Evolutionary conservation across 2,113 vertebrate species (phyloP), one percentile per base, ranked within the genome.

Genomic region (Coryphaenoides rupestris): DNA sequence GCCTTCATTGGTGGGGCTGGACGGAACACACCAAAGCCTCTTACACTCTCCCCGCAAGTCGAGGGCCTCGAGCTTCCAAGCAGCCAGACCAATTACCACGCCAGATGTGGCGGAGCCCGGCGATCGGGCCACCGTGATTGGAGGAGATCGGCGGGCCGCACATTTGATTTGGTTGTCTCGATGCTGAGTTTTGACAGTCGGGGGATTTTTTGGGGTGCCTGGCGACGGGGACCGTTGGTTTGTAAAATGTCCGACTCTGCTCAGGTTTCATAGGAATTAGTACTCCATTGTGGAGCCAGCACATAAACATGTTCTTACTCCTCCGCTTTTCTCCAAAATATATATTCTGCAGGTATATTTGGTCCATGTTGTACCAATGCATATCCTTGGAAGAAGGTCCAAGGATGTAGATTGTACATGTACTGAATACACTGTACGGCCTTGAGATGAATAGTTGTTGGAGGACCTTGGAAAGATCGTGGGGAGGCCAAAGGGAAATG

Each of bases 81-180:
- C 74, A 78, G 71, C 69, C 75, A 15, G 47, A 40, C 59, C 76
- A 84, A 77, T 82, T 82, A 81, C 73, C n/a, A 74, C 57, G 77
- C 66, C 83, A 84, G 78, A 81, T 86, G 79, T 75, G 68, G 60
- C 15, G 3, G 81, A 79, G 50, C 63, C 54, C 1, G 0, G 21
- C 60, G 75, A 77, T 85, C 65, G 65, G 74, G 62, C 49, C 68
- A 62, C 63, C 62, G 65, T 76, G 75, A 84, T 72, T 82, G 67
- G 67, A 70, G 61, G 47, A 73, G 75, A 77, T 77, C 73, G 50
- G 45, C 56, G 23, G n/a, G n/a, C 81, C 64, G 76, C 74, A 72
- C 7, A 1, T 72, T 83, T 61, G 56, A 69, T 63, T 68, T 50
- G 21, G 53, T 17, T n/a, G 12, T 60, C 61, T 16, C 60, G 33